Evolutionary conservation across 2,888 invertebrate species (phyloP).

Genomic region (Chrysomela aeneicollis): DNA sequence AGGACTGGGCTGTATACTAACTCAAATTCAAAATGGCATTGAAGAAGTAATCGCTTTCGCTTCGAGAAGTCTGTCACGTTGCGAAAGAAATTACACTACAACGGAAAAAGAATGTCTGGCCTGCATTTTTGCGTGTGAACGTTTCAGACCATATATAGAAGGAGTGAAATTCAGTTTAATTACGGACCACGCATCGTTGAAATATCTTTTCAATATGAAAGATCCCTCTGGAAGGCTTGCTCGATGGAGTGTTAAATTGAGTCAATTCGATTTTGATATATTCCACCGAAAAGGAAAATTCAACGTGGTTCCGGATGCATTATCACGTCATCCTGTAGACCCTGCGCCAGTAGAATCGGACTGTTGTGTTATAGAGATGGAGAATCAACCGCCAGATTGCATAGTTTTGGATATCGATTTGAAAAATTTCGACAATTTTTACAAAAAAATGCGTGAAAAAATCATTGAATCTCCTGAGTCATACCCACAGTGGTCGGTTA

Average conservation of each 20-base stretch:
- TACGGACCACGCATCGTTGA: too few relatives aligned
- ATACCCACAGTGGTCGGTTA: constrained; percentile 29
- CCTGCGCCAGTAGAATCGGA: background rate
- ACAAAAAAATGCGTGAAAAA: constrained; percentile 18
- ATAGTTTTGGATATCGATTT: constrained; percentile 19
- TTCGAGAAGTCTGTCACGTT: constrained; percentile 28
- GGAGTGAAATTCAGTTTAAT: constrained; percentile 39
- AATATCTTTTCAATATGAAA: constrained; percentile 34
- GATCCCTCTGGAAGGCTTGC: constrained; percentile 26
- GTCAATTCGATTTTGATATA: constrained; percentile 26
- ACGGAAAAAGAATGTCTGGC: too few relatives aligned
- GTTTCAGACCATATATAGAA: constrained; percentile 42
- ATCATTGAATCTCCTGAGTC: constrained; percentile 21
- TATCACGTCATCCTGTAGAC: constrained; percentile 11
- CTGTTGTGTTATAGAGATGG: too few relatives aligned
- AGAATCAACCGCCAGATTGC: too few relatives aligned
- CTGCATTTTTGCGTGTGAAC: constrained; percentile 43
- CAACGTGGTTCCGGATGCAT: constrained; percentile 20
- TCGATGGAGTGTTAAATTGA: constrained; percentile 23
- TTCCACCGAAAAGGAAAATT: constrained; percentile 21
- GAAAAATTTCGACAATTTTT: too few relatives aligned
- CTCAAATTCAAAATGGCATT: constrained; percentile 30
- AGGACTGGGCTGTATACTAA: constrained; percentile 46
- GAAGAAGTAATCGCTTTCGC: constrained; percentile 33
- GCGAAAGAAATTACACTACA: constrained; percentile 31